A percentile compares a stretch with the other conserved stretches of the same genome.
These are phyloP conservation scores for Ceramica pisi DNA, from an alignment of 2,888 invertebrate genomes.

Conservation along the genomic window DNA sequence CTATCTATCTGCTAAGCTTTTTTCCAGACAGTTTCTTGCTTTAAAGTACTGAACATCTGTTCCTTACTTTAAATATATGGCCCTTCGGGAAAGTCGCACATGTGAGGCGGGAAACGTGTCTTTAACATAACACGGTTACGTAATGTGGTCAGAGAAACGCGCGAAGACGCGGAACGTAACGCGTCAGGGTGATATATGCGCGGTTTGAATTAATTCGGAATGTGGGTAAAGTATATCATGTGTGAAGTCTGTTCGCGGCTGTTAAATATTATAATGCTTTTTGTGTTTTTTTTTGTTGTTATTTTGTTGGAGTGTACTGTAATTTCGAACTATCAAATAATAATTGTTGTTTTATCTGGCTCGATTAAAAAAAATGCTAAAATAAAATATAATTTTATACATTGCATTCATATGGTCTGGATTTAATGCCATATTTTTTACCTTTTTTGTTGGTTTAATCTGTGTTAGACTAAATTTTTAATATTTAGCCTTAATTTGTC, in stretches of 20 bases:
- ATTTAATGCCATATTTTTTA: too few species aligned
- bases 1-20: background rate
- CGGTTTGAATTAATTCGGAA: slow-evolving; percentile 56
- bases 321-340: background rate
- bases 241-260: slow-evolving; percentile 27
- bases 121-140: slow-evolving; percentile 41
- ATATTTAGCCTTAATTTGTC: too few species aligned
- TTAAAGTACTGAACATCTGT: background rate
- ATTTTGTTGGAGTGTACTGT: too few species aligned
- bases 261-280: slow-evolving; percentile 14
- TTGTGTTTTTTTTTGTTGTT: background rate
- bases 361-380: background rate
- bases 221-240: slow-evolving; percentile 43
- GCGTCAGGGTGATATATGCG: slow-evolving; percentile 34
- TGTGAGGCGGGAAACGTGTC: slow-evolving; percentile 4
- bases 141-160: slow-evolving; percentile 47
- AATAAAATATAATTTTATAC: background rate
- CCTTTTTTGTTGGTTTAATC: too few species aligned
- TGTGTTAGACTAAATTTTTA: too few species aligned
- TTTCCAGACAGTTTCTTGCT: background rate
- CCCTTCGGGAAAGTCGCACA: slow-evolving; percentile 15
- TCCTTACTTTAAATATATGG: slow-evolving; percentile 21
- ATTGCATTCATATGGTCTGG: too few species aligned
- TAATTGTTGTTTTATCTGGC: background rate
- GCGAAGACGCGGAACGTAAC: slow-evolving; percentile 12